Evolutionary conservation across 2,888 invertebrate genomes (phyloP).

Genomic region (Hyppa rectilinea): DNA sequence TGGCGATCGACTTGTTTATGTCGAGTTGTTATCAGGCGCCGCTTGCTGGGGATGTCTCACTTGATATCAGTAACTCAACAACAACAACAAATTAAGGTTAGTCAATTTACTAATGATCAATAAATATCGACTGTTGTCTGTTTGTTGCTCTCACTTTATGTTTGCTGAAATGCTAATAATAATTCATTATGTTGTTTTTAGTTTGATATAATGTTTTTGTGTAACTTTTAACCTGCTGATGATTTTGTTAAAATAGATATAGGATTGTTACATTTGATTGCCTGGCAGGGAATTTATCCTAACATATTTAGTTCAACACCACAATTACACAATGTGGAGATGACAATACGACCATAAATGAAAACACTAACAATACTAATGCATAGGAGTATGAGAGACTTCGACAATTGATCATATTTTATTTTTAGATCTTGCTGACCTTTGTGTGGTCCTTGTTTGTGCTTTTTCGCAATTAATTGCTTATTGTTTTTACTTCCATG

Average conservation of each 20-base stretch:
- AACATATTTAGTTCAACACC: background rate
- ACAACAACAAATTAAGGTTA: conserved; percentile 82
- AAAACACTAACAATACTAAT: no score
- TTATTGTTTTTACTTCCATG: no score
- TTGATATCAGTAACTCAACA: conserved; percentile 71
- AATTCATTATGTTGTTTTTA: conserved; percentile 20
- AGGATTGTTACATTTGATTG: background rate
- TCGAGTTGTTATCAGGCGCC: conserved; percentile 69
- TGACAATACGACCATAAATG: no score
- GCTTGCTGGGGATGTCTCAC: conserved; percentile 70
- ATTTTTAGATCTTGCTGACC: no score
- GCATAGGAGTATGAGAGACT: no score
- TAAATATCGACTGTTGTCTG: conserved; percentile 59
- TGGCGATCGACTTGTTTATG: conserved; percentile 65
- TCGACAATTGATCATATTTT: no score
- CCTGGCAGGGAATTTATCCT: background rate
- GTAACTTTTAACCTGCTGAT: background rate
- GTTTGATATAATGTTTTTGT: background rate
- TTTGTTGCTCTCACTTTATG: conserved; percentile 36
- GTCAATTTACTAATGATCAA: conserved; percentile 74
- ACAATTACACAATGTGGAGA: no score
- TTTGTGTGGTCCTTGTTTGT: no score
- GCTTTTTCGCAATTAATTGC: no score
- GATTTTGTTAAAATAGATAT: no score
- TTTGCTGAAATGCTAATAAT: conserved; percentile 22